Percentiles rank a stretch among this genome's conserved stretches.
Evolutionary conservation across 2,113 vertebrate genomes (phyloP).

Genomic region (Tretioscincus oriximinensis): DNA sequence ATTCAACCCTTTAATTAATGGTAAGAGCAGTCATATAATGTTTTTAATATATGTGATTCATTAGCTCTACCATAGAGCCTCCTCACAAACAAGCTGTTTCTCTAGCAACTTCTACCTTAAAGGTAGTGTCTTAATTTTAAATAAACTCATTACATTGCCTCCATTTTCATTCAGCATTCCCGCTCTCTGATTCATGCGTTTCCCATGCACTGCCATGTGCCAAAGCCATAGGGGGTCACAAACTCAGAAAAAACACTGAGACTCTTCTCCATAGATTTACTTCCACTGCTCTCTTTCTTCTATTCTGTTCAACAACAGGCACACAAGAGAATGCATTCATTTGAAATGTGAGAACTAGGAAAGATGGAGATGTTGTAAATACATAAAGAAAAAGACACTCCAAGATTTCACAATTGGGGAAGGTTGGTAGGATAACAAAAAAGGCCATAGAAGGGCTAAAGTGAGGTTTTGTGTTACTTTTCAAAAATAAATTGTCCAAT

Average conservation of each 20-base stretch:
- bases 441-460: neutral
- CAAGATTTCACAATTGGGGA: neutral
- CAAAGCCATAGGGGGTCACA: neutral
- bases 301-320: neutral
- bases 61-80: too few species aligned
- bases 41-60: too few species aligned
- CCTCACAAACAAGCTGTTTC: too few species aligned
- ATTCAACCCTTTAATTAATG: too few species aligned
- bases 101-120: too few species aligned
- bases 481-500: neutral
- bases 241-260: neutral
- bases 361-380: neutral
- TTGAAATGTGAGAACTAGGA: neutral
- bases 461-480: neutral
- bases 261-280: neutral
- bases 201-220: neutral
- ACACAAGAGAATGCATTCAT: constrained; percentile 5
- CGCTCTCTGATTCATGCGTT: neutral
- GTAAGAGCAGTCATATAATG: too few species aligned
- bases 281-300: neutral
- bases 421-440: too few species aligned
- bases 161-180: neutral
- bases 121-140: too few species aligned
- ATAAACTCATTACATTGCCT: too few species aligned
- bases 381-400: too few species aligned